These are phyloP conservation scores for Pelecanus crispus DNA, from an alignment of 2,113 vertebrate species.

Conservation along the genomic window DNA sequence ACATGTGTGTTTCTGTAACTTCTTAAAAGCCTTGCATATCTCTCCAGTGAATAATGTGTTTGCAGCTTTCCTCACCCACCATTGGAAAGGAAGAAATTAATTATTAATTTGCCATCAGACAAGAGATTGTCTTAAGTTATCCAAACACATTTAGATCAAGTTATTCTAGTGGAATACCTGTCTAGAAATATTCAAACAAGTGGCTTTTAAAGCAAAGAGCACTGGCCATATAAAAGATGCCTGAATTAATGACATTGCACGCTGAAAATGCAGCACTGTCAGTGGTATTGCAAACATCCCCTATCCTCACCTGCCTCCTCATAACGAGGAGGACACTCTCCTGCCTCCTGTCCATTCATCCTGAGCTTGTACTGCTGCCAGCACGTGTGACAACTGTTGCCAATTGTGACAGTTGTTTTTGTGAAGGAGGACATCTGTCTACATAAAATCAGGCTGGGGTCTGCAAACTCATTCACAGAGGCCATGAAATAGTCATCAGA, in stretches of 20 bases:
- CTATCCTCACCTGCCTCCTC: background rate
- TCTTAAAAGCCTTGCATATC: background rate
- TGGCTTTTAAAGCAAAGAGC: background rate
- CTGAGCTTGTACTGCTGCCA: conserved; percentile 5
- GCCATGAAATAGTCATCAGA: conserved; percentile 30
- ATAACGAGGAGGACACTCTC: background rate
- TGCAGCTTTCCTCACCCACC: background rate
- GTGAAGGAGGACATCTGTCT: conserved; percentile 53
- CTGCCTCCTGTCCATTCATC: background rate
- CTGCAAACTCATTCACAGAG: conserved; percentile 27
- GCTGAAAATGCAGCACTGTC: background rate
- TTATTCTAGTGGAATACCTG: background rate
- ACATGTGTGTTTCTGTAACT: background rate
- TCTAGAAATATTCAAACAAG: background rate
- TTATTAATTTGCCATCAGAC: background rate
- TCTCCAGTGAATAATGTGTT: background rate
- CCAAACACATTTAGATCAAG: background rate
- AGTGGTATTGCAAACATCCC: background rate
- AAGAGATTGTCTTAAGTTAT: background rate
- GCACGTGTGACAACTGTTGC: background rate
- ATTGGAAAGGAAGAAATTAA: background rate
- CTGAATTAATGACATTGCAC: accelerated
- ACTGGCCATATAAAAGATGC: background rate
- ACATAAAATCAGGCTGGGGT: conserved; percentile 21
- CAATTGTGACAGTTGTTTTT: conserved; percentile 49